These are phyloP conservation scores for Oncorhynchus tshawytscha DNA, from an alignment of 2,113 vertebrate genomes.

Conservation along the genomic window DNA sequence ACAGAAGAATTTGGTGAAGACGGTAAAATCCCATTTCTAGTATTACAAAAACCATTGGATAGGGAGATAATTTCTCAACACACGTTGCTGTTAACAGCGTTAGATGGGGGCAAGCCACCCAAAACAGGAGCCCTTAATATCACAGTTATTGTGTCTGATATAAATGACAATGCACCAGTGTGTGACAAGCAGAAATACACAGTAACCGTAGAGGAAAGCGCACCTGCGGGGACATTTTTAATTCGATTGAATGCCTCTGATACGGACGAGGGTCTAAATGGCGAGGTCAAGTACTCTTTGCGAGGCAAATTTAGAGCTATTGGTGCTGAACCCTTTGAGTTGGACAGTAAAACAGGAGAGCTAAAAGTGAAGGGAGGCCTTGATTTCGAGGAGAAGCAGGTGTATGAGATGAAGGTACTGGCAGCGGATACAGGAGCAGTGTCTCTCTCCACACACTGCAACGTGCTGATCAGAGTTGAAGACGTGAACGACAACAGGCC, in stretches of 20 bases:
- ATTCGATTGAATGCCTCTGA: slow-evolving; percentile 68
- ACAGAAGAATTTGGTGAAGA: slow-evolving; percentile 70
- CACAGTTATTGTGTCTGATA: slow-evolving; percentile 60
- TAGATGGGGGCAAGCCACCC: slow-evolving; percentile 70
- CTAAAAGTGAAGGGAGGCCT: slow-evolving; percentile 58
- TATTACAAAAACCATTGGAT: slow-evolving; percentile 68
- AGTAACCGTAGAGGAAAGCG: slow-evolving; percentile 63
- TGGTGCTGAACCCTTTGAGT: slow-evolving; percentile 55
- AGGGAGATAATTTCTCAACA: slow-evolving; percentile 62
- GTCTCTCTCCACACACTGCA: slow-evolving; percentile 73
- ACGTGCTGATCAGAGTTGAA: slow-evolving; percentile 66
- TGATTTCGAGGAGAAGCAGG: slow-evolving; percentile 69
- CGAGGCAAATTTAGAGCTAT: slow-evolving; percentile 54
- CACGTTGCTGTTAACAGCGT: slow-evolving; percentile 61
- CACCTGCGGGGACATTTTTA: slow-evolving; percentile 57
- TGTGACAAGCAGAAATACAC: slow-evolving; percentile 69
- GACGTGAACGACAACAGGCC: slow-evolving; percentile 77
- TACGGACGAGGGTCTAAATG: slow-evolving; percentile 65
- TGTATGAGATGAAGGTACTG: slow-evolving; percentile 67
- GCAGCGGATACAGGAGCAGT: slow-evolving; percentile 65
- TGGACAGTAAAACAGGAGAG: slow-evolving; percentile 64
- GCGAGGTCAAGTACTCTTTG: slow-evolving; percentile 68
- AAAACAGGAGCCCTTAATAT: slow-evolving; percentile 65
- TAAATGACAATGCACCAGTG: slow-evolving; percentile 71
- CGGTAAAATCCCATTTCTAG: slow-evolving; percentile 68